Evolutionary conservation across 2,113 vertebrate genomes (phyloP), one percentile per base, ranked within the genome.

Genomic region (Amia ocellicauda): DNA sequence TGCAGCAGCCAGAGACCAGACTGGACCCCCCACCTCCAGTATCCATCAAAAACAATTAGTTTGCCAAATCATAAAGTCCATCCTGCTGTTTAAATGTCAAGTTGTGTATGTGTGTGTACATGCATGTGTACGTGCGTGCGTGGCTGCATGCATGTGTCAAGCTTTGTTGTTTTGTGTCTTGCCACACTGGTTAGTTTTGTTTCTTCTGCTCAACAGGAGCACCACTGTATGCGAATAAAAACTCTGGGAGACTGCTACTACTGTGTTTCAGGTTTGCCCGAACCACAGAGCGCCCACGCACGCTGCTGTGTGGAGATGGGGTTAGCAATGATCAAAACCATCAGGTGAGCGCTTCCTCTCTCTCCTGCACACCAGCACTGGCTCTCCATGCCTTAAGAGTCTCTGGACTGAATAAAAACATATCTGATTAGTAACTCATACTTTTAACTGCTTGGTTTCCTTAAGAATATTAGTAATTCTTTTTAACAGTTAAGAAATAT

Each of bases 211-310:
- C 23, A 8, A 5, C 61, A 98, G 97, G 94, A 97, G 54, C 91
- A 97, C 69, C 93, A 96, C 17, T 98, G 97, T 40, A 84, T 98
- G 70, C 85, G 96, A 69, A 98, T 97, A 83, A 99, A 98, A 84
- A 94, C 98, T 79, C 83, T 98, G 52, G 96, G 96, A 4, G 97
- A 97, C 74, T 98, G 97, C 72, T 99, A 99, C 83, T 99, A 98
- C 76, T 97, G 94, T 1, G 96, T 98, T 40, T 97, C 95, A 0
- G 96, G 97, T 4, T 92, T 98, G 2, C 94, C 96, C 0, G 92
- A 99, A 80, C 94, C 96, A 40, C 92, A 95, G 22, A 91, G 86
- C 40, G 93, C 94, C 62, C 97, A 98, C 0, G 94, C 94, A 28
- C 92, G 90, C 49, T 94, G 92, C 72, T 97, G 93, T 7, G 96